These are phyloP conservation scores for Apodemia arnacis DNA, from an alignment of 2,888 invertebrate species.

Conservation along the genomic window DNA sequence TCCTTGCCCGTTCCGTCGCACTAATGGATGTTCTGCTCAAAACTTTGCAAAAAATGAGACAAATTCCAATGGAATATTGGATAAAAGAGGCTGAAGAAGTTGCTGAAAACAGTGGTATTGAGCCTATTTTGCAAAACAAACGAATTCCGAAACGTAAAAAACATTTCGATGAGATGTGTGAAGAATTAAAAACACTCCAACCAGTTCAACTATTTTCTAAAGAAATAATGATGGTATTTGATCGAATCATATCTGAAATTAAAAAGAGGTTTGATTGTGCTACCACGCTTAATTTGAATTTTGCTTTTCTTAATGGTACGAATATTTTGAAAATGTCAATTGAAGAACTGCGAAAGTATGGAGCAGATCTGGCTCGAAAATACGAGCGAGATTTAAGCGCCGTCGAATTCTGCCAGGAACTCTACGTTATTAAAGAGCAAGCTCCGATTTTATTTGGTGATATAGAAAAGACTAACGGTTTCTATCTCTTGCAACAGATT, in stretches of 20 bases:
- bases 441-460: constrained; percentile 73
- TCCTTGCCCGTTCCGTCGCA: too few species aligned
- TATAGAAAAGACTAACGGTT: constrained; percentile 44
- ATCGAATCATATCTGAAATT: constrained; percentile 72
- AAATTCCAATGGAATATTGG: constrained; percentile 48
- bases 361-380: constrained; percentile 58
- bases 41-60: constrained; percentile 70
- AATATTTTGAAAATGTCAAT: constrained; percentile 78
- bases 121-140: constrained; percentile 53
- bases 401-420: constrained; percentile 82
- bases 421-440: constrained; percentile 81
- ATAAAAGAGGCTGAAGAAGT: constrained; percentile 74
- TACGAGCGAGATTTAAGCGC: constrained; percentile 79
- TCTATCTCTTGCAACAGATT: constrained; percentile 55
- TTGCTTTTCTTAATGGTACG: constrained; percentile 71
- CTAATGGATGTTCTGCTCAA: constrained; percentile 64
- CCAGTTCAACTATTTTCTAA: constrained; percentile 61
- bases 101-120: constrained; percentile 65
- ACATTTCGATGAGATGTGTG: constrained; percentile 76
- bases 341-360: constrained; percentile 78
- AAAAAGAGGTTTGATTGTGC: constrained; percentile 68
- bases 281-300: constrained; percentile 72
- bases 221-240: constrained; percentile 73
- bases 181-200: constrained; percentile 64
- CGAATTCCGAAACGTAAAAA: constrained; percentile 63